phyloP scores from a whole-genome alignment of 2,888 invertebrate species.

The Ephialtes manifestator region DNA sequence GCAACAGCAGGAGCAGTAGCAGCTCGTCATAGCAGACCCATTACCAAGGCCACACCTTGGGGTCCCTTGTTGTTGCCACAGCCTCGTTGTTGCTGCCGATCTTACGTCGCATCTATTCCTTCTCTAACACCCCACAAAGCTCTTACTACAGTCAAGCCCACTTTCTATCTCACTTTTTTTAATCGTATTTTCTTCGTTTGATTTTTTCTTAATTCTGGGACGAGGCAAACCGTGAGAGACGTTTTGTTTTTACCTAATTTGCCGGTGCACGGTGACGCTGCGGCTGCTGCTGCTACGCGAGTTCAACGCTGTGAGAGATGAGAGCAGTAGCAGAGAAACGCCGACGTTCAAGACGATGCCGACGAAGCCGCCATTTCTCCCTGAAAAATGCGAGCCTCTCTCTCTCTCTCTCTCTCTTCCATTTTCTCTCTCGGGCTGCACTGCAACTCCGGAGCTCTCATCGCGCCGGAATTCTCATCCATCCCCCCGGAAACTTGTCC shows the following conservation, averaged over 20 bases:
- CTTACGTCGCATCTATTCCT: slow-evolving; percentile 57
- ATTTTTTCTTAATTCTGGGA: slow-evolving; percentile 19
- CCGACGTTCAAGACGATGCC: slow-evolving; percentile 27
- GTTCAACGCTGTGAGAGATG: slow-evolving; percentile 36
- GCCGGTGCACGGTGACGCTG: slow-evolving; percentile 65
- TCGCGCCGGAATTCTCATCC: slow-evolving; percentile 73
- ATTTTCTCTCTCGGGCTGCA: slow-evolving; percentile 40
- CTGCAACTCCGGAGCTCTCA: not conserved
- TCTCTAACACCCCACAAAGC: slow-evolving; percentile 51
- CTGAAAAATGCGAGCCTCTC: slow-evolving; percentile 21
- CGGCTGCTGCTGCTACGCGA: slow-evolving; percentile 25
- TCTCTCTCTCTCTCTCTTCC: slow-evolving; percentile 29
- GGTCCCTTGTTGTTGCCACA: slow-evolving; percentile 49
- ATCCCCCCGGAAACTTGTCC: slow-evolving; percentile 78
- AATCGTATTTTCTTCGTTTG: slow-evolving; percentile 38
- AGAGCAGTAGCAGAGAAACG: slow-evolving; percentile 50
- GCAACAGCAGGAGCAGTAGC: slow-evolving; percentile 22
- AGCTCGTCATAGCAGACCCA: slow-evolving; percentile 52
- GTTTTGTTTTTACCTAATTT: slow-evolving; percentile 84
- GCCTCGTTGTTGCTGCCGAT: slow-evolving; percentile 27
- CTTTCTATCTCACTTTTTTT: slow-evolving; percentile 51
- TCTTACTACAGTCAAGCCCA: slow-evolving; percentile 28
- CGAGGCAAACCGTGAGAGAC: slow-evolving; percentile 67
- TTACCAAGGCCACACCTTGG: slow-evolving; percentile 59
- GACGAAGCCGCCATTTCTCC: slow-evolving; percentile 49